phyloP scores from a whole-genome alignment of 2,888 invertebrate genomes.

The Aproaerema taeniolella region DNA sequence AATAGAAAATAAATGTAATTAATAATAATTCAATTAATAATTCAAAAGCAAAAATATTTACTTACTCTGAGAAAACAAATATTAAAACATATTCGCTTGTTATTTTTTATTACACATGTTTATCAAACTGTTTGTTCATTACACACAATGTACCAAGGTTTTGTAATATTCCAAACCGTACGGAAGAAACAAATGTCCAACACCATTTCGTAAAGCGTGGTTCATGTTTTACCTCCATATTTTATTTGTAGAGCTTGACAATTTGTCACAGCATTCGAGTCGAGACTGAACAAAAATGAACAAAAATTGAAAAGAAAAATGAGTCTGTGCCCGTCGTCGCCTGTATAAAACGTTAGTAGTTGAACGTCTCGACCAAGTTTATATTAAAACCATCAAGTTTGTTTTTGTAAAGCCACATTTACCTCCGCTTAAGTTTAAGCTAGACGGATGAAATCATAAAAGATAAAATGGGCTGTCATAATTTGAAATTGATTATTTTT shows the following conservation, averaged over 20 bases:
- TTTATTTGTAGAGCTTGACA: conserved; percentile 7
- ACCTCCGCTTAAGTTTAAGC: too few species aligned
- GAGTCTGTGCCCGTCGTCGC: conserved; percentile 1
- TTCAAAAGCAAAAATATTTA: too few species aligned
- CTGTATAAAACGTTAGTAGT: conserved; percentile 1
- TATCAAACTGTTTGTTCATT: too few species aligned
- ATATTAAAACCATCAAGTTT: conserved; percentile 1
- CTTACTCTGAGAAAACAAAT: too few species aligned
- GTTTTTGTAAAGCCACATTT: background rate
- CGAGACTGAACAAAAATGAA: conserved; percentile 4
- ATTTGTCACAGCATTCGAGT: conserved; percentile 10
- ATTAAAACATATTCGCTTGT: too few species aligned
- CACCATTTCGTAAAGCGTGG: background rate
- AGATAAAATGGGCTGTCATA: too few species aligned
- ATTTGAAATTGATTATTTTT: too few species aligned
- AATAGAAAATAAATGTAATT: too few species aligned
- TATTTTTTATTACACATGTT: too few species aligned
- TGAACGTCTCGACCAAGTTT: background rate
- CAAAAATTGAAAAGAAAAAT: conserved; percentile 9
- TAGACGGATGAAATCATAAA: too few species aligned
- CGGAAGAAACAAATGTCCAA: conserved; percentile 2
- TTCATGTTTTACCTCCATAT: background rate
- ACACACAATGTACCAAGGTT: too few species aligned
- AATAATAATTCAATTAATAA: too few species aligned
- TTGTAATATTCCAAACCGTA: conserved; percentile 1